Percentiles rank a stretch among this genome's conserved stretches.
Evolutionary conservation across 2,113 vertebrate genomes (phyloP).

Genomic region (Lophochroa leadbeateri): DNA sequence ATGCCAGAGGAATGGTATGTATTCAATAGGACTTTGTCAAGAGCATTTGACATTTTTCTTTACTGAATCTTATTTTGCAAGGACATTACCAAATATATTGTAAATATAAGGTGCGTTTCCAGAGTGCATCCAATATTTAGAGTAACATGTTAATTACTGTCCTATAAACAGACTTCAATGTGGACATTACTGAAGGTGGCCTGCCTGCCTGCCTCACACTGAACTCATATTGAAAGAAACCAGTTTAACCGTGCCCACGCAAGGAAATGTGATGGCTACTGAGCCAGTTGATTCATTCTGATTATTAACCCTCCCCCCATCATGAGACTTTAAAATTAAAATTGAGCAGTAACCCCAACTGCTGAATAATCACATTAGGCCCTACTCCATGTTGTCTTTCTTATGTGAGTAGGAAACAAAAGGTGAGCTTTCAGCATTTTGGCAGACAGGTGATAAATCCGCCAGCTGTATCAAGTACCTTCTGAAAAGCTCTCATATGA

Average conservation of each 20-base stretch:
- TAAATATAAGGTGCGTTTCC: not conserved
- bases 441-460: conserved; percentile 57
- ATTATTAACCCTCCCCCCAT: not conserved
- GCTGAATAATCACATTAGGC: not conserved
- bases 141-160: not conserved
- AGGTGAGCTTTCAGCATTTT: conserved; percentile 57
- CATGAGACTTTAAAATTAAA: not conserved
- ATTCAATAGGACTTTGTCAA: not conserved
- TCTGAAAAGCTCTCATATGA: conserved; percentile 69
- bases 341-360: not conserved
- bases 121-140: not conserved
- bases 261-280: not conserved
- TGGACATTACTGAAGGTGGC: not conserved
- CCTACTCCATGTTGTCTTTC: conserved; percentile 4
- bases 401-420: conserved; percentile 64
- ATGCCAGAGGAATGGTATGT: not conserved
- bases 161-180: not conserved
- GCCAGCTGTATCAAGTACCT: conserved; percentile 63
- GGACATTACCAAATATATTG: not conserved
- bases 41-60: not conserved
- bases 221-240: not conserved
- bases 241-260: not conserved
- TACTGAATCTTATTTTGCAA: not conserved
- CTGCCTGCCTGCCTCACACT: not conserved
- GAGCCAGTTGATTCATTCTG: not conserved